These are phyloP conservation scores for Sebastiscus tertius DNA, from an alignment of 2,797 vertebrate species.

Conservation along the genomic window DNA sequence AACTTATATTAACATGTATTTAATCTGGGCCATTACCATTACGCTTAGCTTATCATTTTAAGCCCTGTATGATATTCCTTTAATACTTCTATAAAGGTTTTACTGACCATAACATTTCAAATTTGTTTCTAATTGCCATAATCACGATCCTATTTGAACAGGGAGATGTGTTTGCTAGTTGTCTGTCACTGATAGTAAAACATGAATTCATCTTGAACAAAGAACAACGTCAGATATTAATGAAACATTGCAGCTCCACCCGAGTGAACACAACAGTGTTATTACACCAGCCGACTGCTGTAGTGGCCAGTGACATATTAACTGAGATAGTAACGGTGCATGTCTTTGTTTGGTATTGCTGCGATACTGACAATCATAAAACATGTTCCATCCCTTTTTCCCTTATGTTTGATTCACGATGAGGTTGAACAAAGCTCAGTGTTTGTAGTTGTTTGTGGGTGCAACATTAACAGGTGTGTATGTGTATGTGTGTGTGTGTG, in stretches of 20 bases:
- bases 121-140: no score
- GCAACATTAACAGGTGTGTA: background rate
- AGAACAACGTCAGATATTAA: background rate
- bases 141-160: background rate
- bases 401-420: background rate
- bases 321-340: background rate
- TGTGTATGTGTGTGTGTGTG: constrained; percentile 1
- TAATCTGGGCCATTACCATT: no score
- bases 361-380: background rate
- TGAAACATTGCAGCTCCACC: background rate
- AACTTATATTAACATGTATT: no score
- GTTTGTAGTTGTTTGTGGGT: background rate
- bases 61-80: no score
- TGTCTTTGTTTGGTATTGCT: background rate
- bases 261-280: background rate
- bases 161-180: background rate
- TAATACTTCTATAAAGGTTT: no score
- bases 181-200: background rate
- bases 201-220: background rate
- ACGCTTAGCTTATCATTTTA: no score
- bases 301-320: background rate
- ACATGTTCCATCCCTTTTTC: background rate
- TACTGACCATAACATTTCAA: no score
- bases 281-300: no score
- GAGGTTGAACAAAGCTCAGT: background rate